phyloP scores from a whole-genome alignment of 2,113 vertebrate species.

The Podiceps cristatus region DNA sequence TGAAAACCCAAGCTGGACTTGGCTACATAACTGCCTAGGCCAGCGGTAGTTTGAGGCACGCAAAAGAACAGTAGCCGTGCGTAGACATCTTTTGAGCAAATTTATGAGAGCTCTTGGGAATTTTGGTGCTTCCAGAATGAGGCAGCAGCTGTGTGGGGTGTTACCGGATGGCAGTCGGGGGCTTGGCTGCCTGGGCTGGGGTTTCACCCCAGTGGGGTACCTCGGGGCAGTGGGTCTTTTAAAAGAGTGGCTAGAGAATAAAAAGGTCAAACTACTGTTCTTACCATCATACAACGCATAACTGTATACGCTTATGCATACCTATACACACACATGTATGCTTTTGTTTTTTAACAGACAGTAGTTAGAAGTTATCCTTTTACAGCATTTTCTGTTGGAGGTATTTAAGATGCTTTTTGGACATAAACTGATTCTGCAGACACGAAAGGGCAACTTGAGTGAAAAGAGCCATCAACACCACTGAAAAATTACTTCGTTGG shows the following conservation, averaged over 20 bases:
- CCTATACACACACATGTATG: background rate
- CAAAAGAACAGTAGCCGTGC: background rate
- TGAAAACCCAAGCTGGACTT: background rate
- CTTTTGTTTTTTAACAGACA: background rate
- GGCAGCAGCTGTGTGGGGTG: background rate
- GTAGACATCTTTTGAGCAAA: background rate
- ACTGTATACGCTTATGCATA: background rate
- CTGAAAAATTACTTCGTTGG: background rate
- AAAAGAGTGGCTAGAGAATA: background rate
- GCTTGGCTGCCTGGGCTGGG: background rate
- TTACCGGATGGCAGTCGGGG: background rate
- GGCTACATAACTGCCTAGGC: background rate
- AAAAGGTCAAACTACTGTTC: background rate
- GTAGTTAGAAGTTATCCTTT: background rate
- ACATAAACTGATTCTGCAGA: background rate
- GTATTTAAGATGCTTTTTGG: background rate
- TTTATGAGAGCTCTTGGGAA: background rate
- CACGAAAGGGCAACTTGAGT: background rate
- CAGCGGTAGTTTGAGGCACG: background rate
- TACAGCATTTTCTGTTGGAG: background rate
- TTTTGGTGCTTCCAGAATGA: background rate
- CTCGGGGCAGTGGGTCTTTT: fast-evolving
- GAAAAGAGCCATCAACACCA: background rate
- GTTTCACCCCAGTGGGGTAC: background rate
- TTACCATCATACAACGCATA: background rate